Conservation (phyloP, 2,888 invertebrate species). For the Parasteatoda lunata region DNA sequence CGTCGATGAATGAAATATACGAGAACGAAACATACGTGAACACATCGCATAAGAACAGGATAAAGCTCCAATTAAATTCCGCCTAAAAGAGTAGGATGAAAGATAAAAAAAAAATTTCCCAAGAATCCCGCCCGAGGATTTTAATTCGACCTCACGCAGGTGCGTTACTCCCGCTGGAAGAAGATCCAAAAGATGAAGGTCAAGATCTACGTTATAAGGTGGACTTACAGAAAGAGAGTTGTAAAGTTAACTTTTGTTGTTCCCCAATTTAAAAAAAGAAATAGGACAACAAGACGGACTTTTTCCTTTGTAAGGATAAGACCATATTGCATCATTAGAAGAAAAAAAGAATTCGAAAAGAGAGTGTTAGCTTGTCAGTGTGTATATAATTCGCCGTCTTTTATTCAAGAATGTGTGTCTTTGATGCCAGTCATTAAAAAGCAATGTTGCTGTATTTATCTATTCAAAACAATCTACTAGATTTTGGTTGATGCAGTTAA, state of each 20-base stretch:
- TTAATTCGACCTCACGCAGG: not conserved
- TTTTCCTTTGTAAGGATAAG: not conserved
- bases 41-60: not conserved
- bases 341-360: not conserved
- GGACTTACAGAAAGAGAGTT: constrained; percentile 36
- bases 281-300: not conserved
- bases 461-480: not conserved
- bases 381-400: constrained; percentile 14
- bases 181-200: constrained; percentile 35
- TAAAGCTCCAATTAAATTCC: not conserved
- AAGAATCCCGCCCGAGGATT: not conserved
- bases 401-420: constrained; percentile 29
- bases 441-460: not conserved
- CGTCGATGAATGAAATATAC: no score
- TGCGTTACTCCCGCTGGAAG: not conserved
- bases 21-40: not conserved
- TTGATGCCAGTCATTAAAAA: constrained; percentile 11
- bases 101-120: not conserved
- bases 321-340: not conserved
- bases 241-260: constrained; percentile 33
- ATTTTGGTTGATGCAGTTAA: not conserved
- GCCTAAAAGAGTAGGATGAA: not conserved
- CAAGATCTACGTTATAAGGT: constrained; percentile 33
- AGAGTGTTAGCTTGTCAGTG: constrained; percentile 2
- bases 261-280: not conserved